Conservation (phyloP, 1,140 invertebrate genomes). For the Drosophila melanica region DNA sequence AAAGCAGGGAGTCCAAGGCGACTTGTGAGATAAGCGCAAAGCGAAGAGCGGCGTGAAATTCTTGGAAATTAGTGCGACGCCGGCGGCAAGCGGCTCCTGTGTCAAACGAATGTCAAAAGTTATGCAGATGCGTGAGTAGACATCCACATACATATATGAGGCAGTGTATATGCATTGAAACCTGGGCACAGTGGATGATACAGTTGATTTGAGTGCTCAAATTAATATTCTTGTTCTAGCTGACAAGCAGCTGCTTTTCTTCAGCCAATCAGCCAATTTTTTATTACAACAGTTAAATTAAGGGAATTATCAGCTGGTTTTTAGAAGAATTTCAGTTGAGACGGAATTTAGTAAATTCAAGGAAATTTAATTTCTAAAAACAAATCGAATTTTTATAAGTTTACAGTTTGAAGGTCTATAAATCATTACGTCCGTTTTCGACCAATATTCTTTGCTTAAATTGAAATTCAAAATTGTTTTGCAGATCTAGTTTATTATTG, state of each 20-base stretch:
- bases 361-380: neutral
- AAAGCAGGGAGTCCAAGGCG: too few species aligned
- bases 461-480: neutral
- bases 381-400: too few species aligned
- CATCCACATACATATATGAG: neutral
- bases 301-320: neutral
- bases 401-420: too few species aligned
- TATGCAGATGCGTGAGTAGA: conserved; percentile 1
- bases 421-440: too few species aligned
- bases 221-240: neutral
- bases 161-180: conserved; percentile 1
- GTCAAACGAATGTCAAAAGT: conserved; percentile 68
- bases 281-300: too few species aligned
- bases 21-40: conserved; percentile 30
- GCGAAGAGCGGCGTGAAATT: conserved; percentile 72
- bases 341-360: too few species aligned
- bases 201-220: neutral
- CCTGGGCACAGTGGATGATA: conserved; percentile 25
- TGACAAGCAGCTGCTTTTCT: neutral
- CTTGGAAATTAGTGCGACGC: conserved; percentile 62
- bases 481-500: neutral
- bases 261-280: neutral
- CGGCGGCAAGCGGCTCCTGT: conserved; percentile 60
- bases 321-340: too few species aligned
- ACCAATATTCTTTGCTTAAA: too few species aligned